Evolutionary conservation across 2,113 vertebrate genomes (phyloP).

Genomic region (Cathartes aura): DNA sequence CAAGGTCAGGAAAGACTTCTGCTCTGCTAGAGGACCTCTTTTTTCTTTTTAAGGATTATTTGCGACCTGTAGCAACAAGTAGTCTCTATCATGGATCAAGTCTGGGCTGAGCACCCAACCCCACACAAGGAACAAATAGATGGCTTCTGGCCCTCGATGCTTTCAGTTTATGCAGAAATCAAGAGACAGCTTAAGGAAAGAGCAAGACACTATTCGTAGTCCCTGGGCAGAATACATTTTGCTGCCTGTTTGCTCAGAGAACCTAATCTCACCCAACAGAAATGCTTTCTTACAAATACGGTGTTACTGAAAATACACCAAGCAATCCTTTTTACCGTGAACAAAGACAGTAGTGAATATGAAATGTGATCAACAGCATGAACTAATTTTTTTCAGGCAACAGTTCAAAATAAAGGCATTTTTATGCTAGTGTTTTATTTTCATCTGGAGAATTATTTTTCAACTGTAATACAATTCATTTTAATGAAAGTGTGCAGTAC

Average conservation of each 20-base stretch:
- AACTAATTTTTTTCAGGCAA: neutral
- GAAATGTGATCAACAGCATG: neutral
- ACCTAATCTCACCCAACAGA: neutral
- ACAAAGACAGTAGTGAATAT: neutral
- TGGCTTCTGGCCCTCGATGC: accelerated
- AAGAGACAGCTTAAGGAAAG: neutral
- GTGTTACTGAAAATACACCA: neutral
- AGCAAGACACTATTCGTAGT: neutral
- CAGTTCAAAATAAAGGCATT: neutral
- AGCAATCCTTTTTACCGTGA: neutral
- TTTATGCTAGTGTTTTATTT: neutral
- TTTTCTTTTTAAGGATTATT: neutral
- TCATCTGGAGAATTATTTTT: neutral
- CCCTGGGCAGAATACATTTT: neutral
- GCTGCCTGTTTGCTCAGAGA: neutral
- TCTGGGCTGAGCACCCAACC: neutral
- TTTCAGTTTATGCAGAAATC: neutral
- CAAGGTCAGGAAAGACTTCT: neutral
- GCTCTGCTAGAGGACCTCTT: neutral
- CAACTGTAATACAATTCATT: neutral
- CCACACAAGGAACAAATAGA: neutral
- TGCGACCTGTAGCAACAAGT: neutral
- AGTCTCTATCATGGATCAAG: neutral
- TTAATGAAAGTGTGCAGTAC: neutral
- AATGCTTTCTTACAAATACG: neutral